Conservation (phyloP, 2,888 invertebrate genomes). For the Choreutis nemorana region DNA sequence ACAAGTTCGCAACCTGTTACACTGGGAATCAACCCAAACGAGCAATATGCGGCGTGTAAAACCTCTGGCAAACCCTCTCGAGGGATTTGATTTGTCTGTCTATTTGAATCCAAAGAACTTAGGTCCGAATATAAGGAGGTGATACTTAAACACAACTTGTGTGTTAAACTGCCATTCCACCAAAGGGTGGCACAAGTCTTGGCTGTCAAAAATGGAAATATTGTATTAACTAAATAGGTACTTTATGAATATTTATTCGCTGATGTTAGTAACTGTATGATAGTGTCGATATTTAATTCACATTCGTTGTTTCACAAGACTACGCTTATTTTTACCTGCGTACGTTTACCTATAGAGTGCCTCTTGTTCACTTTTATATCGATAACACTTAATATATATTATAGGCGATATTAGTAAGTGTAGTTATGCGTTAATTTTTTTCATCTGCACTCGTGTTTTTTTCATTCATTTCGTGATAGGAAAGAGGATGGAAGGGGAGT, state of each 20-base stretch:
- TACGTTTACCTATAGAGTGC: constrained; percentile 66
- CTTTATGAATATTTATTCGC: constrained; percentile 23
- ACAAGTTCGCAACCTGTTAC: no score
- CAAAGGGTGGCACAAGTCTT: no score
- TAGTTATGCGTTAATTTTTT: constrained; percentile 29
- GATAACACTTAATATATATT: constrained; percentile 56
- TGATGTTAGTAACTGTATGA: constrained; percentile 26
- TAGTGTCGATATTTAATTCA: constrained; percentile 36
- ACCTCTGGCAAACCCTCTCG: no score
- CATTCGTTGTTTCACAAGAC: constrained; percentile 52
- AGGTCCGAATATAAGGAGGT: no score
- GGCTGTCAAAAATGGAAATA: no score
- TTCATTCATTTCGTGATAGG: constrained; percentile 25
- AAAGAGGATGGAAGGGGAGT: constrained; percentile 34
- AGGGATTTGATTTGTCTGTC: no score
- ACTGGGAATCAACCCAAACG: no score
- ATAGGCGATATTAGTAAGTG: constrained; percentile 41
- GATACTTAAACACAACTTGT: no score
- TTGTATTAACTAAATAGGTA: no score
- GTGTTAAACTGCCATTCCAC: no score
- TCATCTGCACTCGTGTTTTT: constrained; percentile 37
- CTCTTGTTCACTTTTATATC: constrained; percentile 68
- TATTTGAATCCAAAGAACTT: no score
- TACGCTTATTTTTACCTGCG: constrained; percentile 63
- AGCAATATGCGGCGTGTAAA: no score